Evolutionary conservation across 2,797 vertebrate genomes (phyloP), one percentile per base, ranked within the genome.

Genomic region (Tapera naevia): DNA sequence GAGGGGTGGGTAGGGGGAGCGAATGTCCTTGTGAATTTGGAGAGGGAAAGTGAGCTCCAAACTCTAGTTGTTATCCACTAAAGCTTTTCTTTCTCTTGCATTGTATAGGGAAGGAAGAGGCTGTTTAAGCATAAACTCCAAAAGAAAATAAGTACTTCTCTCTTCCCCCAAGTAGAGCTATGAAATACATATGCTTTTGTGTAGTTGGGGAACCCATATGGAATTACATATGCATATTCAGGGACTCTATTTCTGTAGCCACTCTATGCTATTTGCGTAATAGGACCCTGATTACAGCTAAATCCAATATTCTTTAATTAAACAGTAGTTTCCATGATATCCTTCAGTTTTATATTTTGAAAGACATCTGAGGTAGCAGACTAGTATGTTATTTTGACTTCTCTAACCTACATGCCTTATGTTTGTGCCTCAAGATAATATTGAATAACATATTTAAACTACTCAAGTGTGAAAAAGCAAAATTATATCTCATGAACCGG

Each of bases 361-460:
- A 91, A 94, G 93, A 89, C 62, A 58, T 80, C 76, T 86, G 91
- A 91, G 43, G 57, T 64, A 89, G 60, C 84, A 90, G 70, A 37
- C 57, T 65, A 69, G 64, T 74, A 19, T 41, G 66, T 76, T 76
- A 93, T 76, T 92, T 83, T 83, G 80, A 74, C 78, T 94, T 93
- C 80, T 96, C 65, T 94, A 96, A 93, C 90, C 89, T 91, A 83
- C 80, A 27, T 91, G 96, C 93, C 86, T 95, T 92, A 87, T 89
- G 93, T 95, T 95, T 95, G 64, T 85, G 89, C 96, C 95, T 96
- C 16, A 82, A 95, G 87, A 97, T 94, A 92, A 73, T 95, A 93
- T 80, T 95, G 95, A 94, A 95, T 96, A 96, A 96, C 95, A 93
- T 96, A 96, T 92, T 89, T 92, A 84, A 95, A 60, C 80, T 96